Base-by-base conservation (phyloP, 2,113 vertebrate genomes). In the Elgaria multicarinata region DNA sequence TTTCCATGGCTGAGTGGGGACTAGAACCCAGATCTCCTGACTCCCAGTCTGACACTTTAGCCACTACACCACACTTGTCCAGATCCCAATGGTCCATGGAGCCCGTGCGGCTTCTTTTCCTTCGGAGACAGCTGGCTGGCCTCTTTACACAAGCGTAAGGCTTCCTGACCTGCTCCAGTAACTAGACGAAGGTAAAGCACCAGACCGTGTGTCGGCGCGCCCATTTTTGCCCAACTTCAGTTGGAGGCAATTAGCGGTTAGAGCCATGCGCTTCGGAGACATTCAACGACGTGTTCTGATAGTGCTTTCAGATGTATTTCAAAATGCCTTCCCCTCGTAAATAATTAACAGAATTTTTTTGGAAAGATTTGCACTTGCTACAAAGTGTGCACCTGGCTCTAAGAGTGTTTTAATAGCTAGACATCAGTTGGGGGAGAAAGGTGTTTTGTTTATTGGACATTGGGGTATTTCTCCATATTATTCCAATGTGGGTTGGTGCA, bases 311-410 rank as follows among this genome's bases (percentile, higher is more conserved):
- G 87, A 87, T 22, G 87, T 84, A 10, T 0, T 93, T 90, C 89
- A 50, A 83, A 93, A 90, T 75, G 42, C 46, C 2, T 69, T 31
- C 64, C 12, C 36, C 89, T 92, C 0, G 89, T 75, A 89, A 92
- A 78, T 79, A 88, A 89, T 33, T 44, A 36, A 50, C 74, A 46
- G 87, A 39, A n/a, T 18, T 93, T 87, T 0, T 2, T 84, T n/a
- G n/a, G 28, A 80, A 85, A 86, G 53, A 62, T 62, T n/a, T 0
- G 67, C 42, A 28, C 55, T 76, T 83, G 0, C 76, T 80, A 74
- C 46, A 16, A 50, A 80, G 53, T 53, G 33, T 69, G 50, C 36
- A 46, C 80, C 67, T 85, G 75, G 42, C 55, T 74, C 31, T 55
- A 85, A 72, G 50, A 67, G 22, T 79, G 26, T 24, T 85, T 89